Evolutionary conservation across 2,797 vertebrate genomes (phyloP), one percentile per base, ranked within the genome.

Genomic region (Argyrosomus regius): DNA sequence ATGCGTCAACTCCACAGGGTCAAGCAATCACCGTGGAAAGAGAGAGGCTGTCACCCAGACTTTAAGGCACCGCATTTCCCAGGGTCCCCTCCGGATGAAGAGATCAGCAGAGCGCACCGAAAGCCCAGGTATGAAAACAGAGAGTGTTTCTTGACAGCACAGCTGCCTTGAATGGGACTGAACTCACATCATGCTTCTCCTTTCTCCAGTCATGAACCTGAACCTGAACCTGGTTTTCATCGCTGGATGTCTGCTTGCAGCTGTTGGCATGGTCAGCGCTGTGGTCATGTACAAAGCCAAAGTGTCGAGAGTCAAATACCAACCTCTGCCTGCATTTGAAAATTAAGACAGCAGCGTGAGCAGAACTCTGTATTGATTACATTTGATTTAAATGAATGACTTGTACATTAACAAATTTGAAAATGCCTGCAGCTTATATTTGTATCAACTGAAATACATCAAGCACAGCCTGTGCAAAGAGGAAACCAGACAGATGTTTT

Each of bases 81-180:
- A 96, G 92, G 95, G 95, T 41, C 95, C 95, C 2, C 61, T 96
- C 68, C 86, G 88, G 5, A 43, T 95, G 18, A 80, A 2, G 78
- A 89, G 80, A 52, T 86, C 83, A 17, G 16, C 84, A 9, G 86
- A 87, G 35, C 28, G 0, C 11, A 3, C 26, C 16, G 57, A 41
- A 43, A 67, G 3, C 22, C 20, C 81, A 81, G 88, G 93, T 94
- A 84, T 13, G 66, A 72, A 50, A 28, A 28, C 53, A 39, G 2
- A 3, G 1, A 14, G 4, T 0, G 39, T 11, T 65, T 10, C 2
- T 6, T 4, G 2, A 45, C 39, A 61, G 12, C 14, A 24, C 1
- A 18, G 1, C n/a, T 52, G 4, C 10, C 9, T 14, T 11, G 6
- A 39, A 60, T 57, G n/a, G 53, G 17, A 54, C 1, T 18, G 0